Evolutionary conservation across 2,113 vertebrate species (phyloP), one percentile per base, ranked within the genome.

Genomic region (Terrapene triunguis): DNA sequence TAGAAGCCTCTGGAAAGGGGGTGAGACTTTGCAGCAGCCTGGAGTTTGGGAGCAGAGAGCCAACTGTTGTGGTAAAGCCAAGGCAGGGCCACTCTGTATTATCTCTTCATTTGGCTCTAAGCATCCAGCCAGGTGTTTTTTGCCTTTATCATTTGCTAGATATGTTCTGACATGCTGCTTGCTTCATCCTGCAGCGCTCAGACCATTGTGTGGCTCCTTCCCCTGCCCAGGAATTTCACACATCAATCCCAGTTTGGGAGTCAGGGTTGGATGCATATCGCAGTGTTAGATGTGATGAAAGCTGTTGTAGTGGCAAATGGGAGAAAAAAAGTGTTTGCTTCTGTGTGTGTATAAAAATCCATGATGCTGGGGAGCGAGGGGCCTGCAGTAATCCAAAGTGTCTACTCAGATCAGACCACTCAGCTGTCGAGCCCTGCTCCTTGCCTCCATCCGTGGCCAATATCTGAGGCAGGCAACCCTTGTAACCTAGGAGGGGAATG

Each of bases 221-320:
- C 86, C 80, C 59, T 13, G 38, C 24, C 42, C 88, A 89, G 93
- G 62, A 59, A 1, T 5, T 54, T 42, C 35, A 10, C 35, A 21
- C 3, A n/a, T n/a, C 17, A 17, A 10, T n/a, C 65, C n/a, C 65
- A 1, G 8, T 19, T 21, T 10, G 35, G 84, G 51, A 48, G 50
- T 57, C 55, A 76, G 80, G 44, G 22, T 53, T 82, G 47, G 59
- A 87, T 85, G 22, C 89, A 87, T 88, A 74, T 2, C 81, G 88
- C 80, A 3, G 81, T 87, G 32, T 76, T 79, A 47, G 81, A 21
- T 89, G 76, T 44, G 57, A 38, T 94, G 84, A 59, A 93, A 89
- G 38, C 8, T 57, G 24, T 35, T 72, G 78, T 93, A 80, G 47
- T n/a, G 79, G 32, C 17, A 87, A 84, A 42, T 1, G 22, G 32